Evolutionary conservation across 1,140 invertebrate genomes (phyloP), one percentile per base, ranked within the genome.

Genomic region (Lasioglossum baleicum): DNA sequence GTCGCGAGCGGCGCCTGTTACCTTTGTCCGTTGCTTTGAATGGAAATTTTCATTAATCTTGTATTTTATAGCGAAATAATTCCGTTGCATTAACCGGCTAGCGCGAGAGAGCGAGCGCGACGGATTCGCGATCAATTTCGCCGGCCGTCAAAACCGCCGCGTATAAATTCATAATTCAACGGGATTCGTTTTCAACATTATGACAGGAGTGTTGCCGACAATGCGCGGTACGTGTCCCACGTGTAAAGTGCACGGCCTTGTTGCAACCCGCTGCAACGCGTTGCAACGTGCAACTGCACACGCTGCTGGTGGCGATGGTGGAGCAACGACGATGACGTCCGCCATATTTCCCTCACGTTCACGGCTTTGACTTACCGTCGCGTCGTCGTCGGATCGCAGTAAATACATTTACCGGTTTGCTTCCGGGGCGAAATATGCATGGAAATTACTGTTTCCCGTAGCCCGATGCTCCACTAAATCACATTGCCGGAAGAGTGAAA

Each of bases 401-500:
- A 84, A 83, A 83, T 74, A 65, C 69, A 20, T 83, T 75, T 64
- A 64, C 40, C 56, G 35, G 56, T 60, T 84, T 78, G 40, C 26
- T 67, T 26, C 65, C 56, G 48, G 65, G 60, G 53, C 63, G 73
- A 78, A 86, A 85, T 85, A 85, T 85, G 83, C 80, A 82, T 75
- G 44, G 75, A 64, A 85, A 82, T 61, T 73, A 69, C 75, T 68
- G 65, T 78, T 84, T 77, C 42, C 42, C 67, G 61, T 65, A n/a
- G 67, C 79, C 73, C 82, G 70, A 64, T 81, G 75, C 71, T 81
- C 71, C 69, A 66, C 73, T 87, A 87, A 86, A 87, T 87, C 86
- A 86, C 76, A 84, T 75, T 72, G 82, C 69, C 66, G 76, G 75
- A 82, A 84, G 82, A 87, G 82, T 80, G 86, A 87, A 86, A 87